Evolutionary conservation across 2,113 vertebrate species (phyloP).

Genomic region (Rynchops niger): DNA sequence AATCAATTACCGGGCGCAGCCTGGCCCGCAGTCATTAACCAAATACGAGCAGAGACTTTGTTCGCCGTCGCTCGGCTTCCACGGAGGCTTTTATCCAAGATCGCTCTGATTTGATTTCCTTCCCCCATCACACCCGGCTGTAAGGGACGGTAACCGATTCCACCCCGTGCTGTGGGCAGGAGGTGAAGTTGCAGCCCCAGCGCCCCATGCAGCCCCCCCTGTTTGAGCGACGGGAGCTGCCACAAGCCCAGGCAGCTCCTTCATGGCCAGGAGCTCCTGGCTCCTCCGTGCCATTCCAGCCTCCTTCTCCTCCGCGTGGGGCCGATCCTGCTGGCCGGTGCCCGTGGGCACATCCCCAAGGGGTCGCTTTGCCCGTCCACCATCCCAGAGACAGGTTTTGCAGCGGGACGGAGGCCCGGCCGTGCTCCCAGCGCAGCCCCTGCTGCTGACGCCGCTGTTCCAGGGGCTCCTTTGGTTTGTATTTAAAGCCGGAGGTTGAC

Average conservation of each 20-base stretch:
- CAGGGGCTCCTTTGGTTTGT: background rate
- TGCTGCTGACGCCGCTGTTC: background rate
- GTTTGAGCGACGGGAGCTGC: background rate
- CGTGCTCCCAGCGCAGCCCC: background rate
- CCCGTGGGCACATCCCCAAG: background rate
- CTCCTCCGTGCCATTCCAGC: rapidly evolving
- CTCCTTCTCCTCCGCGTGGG: background rate
- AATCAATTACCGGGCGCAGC: slow-evolving; percentile 22
- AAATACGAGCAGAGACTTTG: background rate
- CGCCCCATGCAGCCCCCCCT: rapidly evolving
- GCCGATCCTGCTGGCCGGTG: rapidly evolving
- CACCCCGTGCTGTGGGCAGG: background rate
- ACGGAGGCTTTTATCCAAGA: background rate
- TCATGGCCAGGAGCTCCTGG: background rate
- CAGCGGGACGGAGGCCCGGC: background rate
- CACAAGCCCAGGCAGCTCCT: background rate
- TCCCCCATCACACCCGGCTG: background rate
- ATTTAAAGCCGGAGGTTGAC: background rate
- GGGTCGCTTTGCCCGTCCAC: background rate
- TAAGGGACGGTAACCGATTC: background rate
- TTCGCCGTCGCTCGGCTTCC: background rate
- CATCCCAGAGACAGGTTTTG: rapidly evolving
- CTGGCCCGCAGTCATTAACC: slow-evolving; percentile 21
- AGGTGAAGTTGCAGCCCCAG: background rate
- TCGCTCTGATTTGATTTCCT: background rate